Conservation (phyloP, 2,113 vertebrate genomes). For the Pachypanchax playfairii region DNA sequence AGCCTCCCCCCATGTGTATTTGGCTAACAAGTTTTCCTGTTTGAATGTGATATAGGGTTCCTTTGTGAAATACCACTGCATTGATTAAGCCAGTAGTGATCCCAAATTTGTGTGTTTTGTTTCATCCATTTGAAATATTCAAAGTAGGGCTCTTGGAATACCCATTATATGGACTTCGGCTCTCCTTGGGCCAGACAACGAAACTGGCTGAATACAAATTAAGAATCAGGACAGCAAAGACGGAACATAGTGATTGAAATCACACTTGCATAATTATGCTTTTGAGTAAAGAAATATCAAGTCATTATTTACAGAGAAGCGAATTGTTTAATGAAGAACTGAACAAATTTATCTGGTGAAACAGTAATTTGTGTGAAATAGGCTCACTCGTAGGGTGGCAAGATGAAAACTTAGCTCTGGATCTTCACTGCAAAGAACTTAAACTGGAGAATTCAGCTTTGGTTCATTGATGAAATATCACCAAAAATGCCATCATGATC, state of each 20-base stretch:
- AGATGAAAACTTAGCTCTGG: background rate
- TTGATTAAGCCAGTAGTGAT: conserved; percentile 75
- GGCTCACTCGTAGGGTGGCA: background rate
- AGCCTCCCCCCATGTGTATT: conserved; percentile 44
- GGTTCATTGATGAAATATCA: too few species aligned
- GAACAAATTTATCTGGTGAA: background rate
- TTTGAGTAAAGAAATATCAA: conserved; percentile 49
- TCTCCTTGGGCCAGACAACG: conserved; percentile 58
- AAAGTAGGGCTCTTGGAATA: conserved; percentile 67
- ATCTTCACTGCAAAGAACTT: background rate
- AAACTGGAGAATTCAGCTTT: too few species aligned
- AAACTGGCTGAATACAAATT: conserved; percentile 73
- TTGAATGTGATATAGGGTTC: conserved; percentile 66
- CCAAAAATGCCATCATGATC: too few species aligned
- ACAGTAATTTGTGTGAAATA: background rate
- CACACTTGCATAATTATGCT: conserved; percentile 59
- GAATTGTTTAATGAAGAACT: conserved; percentile 46
- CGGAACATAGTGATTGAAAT: conserved; percentile 55
- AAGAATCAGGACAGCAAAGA: conserved; percentile 51
- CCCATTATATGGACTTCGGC: conserved; percentile 70
- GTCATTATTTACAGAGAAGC: conserved; percentile 49
- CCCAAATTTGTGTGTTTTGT: conserved; percentile 66
- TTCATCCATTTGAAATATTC: conserved; percentile 75
- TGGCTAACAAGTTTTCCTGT: conserved; percentile 65
- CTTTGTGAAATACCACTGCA: conserved; percentile 68